Evolutionary conservation across 2,113 vertebrate genomes (phyloP).

Genomic region (Tringa solitaria): DNA sequence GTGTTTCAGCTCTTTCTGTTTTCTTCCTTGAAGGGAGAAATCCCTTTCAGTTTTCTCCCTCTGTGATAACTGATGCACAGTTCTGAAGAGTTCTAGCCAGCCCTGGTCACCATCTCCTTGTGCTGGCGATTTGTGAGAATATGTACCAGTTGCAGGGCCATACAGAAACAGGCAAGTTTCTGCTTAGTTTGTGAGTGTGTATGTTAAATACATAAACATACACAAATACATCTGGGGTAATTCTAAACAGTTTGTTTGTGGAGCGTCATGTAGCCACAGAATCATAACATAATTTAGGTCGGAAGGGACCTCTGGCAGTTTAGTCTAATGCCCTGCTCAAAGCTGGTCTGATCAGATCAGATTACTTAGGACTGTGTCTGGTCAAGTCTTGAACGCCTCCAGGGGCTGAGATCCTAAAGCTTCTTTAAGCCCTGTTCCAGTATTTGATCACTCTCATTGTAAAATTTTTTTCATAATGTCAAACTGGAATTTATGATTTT

Average conservation of each 20-base stretch:
- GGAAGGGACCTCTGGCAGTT: neutral
- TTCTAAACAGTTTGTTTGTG: neutral
- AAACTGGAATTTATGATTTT: neutral
- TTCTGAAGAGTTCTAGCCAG: neutral
- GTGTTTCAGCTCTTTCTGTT: neutral
- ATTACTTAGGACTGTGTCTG: neutral
- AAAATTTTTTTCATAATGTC: neutral
- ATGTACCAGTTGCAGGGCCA: neutral
- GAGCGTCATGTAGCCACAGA: neutral
- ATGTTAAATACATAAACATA: neutral
- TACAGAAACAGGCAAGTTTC: neutral
- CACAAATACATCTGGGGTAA: neutral
- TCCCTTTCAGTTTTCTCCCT: neutral
- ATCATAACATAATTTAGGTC: neutral
- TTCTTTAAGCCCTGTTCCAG: neutral
- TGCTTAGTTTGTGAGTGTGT: neutral
- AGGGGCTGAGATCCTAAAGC: neutral
- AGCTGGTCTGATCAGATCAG: neutral
- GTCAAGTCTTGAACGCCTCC: neutral
- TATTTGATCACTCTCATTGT: neutral
- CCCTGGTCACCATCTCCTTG: neutral
- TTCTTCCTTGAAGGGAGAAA: neutral
- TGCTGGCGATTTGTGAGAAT: neutral
- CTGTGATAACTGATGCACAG: neutral
- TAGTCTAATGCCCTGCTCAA: neutral